Base-by-base conservation (phyloP, 2,797 vertebrate genomes). In the Rhinogobio ventralis region DNA sequence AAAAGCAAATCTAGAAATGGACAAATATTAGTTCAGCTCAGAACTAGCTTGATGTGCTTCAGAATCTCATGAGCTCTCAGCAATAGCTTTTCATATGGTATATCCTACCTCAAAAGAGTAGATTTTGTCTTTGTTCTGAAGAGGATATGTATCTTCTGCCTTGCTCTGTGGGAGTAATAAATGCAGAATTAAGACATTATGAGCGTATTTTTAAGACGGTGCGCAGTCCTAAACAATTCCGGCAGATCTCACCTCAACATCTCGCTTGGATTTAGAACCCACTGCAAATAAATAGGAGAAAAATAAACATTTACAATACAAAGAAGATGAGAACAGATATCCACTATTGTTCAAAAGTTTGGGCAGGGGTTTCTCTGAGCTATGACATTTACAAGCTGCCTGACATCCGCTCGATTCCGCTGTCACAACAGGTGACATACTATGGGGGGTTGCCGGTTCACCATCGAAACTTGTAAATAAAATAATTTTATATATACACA, bases 31-130 rank as follows among this genome's bases (percentile, higher is more conserved):
- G 39, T 17, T 81, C 2, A 66, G 17, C 57, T 57, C n/a, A 81
- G 51, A 28, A 20, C 15, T 9, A 23, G 19, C 28, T 53, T 53
- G 28, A 49, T 73, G 42, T 17, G 33, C 51, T 55, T 76, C 30
- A 57, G 6, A 62, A 55, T 15, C 36, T 15, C 36, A 60, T 19
- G 15, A 77, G 55, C 33, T 45, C 23, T 74, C 8, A 55, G 23
- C 20, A 49, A 85, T 71, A 64, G 6, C 49, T 71, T 20, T 62
- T 46, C 28, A 84, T 11, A 42, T 0, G 39, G 25, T 55, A 66
- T n/a, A 2, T 55, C 66, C 8, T 53, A 92, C 91, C 86, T 86
- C 78, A 78, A 92, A 90, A 4, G 90, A 91, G 68, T 87, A 92
- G 23, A 10, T 11, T 2, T 67, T 42, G 20, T 20, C 86, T 28